These are phyloP conservation scores for Falcunculus frontatus DNA, from an alignment of 2,113 vertebrate genomes.

Conservation along the genomic window DNA sequence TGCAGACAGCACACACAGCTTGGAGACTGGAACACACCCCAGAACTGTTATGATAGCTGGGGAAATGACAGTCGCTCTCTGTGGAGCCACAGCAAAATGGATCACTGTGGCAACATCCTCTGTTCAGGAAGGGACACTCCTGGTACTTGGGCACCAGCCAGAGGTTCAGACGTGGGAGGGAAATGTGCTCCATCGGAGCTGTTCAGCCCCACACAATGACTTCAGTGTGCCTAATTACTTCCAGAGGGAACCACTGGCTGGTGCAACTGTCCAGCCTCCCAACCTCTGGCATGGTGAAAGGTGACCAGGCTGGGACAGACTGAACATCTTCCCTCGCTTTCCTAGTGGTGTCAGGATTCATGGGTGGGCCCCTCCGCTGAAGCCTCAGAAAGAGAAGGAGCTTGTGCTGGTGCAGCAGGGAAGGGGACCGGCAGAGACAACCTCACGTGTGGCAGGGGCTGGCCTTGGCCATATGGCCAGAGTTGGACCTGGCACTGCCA, in stretches of 20 bases:
- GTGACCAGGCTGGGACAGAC: neutral
- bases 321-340: neutral
- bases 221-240: neutral
- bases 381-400: neutral
- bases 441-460: rapidly evolving
- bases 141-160: neutral
- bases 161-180: neutral
- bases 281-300: neutral
- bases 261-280: neutral
- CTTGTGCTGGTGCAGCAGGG: neutral
- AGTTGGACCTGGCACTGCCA: neutral
- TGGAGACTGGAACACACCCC: neutral
- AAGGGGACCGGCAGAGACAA: neutral
- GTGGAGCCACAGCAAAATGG: neutral
- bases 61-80: neutral
- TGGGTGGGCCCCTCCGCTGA: neutral
- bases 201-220: neutral
- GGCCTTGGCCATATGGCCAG: neutral
- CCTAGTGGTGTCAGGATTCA: neutral
- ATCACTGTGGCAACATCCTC: neutral
- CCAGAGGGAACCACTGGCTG: neutral
- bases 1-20: neutral
- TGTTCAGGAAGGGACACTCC: neutral
- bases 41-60: neutral
- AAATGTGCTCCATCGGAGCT: neutral